These are phyloP conservation scores for Pipistrellus kuhlii DNA, from an alignment of 2,797 vertebrate genomes.

Conservation along the genomic window DNA sequence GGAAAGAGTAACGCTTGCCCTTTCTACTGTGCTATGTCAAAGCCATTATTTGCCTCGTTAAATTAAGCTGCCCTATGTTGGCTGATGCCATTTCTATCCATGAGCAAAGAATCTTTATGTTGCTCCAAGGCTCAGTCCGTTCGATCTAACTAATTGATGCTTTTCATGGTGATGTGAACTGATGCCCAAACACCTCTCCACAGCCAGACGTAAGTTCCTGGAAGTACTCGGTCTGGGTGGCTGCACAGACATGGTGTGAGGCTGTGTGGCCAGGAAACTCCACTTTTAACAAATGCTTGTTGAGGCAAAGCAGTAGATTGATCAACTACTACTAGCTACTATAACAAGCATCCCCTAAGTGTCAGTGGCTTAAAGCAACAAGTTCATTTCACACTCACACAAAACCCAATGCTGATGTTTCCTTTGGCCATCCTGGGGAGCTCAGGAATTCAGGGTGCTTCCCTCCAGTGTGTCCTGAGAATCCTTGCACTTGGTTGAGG, in stretches of 20 bases:
- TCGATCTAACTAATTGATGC: slow-evolving; percentile 21
- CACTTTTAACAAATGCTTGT: background rate
- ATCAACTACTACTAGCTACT: background rate
- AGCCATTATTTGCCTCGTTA: background rate
- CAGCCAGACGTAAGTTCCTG: background rate
- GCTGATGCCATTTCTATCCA: slow-evolving; percentile 33
- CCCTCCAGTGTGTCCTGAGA: background rate
- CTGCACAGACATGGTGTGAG: background rate
- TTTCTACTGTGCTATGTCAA: background rate
- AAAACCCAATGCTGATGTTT: background rate
- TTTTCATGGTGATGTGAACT: background rate
- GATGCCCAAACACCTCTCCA: slow-evolving; percentile 6
- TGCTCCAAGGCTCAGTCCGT: background rate
- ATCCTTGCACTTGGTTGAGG: background rate
- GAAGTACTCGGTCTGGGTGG: background rate
- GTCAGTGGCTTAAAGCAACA: background rate
- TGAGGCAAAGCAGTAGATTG: background rate
- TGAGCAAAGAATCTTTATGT: background rate
- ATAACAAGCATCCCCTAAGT: background rate
- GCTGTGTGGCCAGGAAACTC: background rate
- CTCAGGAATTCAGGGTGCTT: background rate
- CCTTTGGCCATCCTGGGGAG: background rate
- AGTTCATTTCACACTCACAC: background rate
- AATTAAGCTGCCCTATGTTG: slow-evolving; percentile 20
- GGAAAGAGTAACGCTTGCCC: background rate